Evolutionary conservation across 2,113 vertebrate genomes (phyloP), one percentile per base, ranked within the genome.

Genomic region (Myiozetetes cayanensis): DNA sequence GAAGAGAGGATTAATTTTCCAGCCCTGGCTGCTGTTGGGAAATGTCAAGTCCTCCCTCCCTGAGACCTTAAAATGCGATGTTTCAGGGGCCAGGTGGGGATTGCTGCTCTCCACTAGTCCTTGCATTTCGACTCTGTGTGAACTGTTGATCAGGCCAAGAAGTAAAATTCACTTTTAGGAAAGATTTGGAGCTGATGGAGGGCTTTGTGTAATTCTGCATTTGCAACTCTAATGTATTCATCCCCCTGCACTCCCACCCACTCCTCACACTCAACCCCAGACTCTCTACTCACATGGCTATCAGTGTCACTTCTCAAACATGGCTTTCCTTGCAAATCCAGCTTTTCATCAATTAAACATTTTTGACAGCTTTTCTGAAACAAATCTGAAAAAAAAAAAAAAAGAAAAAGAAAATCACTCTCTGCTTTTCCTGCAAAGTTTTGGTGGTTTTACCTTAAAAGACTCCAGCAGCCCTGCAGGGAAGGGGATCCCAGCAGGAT

Each of bases 261-360:
- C 95, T 95, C 94, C 94, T 94, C 93, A n/a, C 83, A 67, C 91
- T 89, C 85, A 87, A 17, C 78, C 94, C 93, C 86, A 94, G 96
- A 55, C 95, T 86, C 66, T 79, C 87, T 93, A 47, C 82, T 96
- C 91, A 78, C 90, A 93, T 31, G 95, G 96, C 92, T 95, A 96
- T 97, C 94, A 96, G 95, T 96, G 95, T 96, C 95, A 96, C 84
- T 76, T 65, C 81, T 95, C 87, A 89, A 96, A 85, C 89, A 37
- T 94, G 94, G 47, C 93, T 86, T 90, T 91, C 92, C 93, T 61
- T 70, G 58, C 30, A 94, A 93, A 90, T 75, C 79, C 96, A 96
- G 92, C 90, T 96, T 96, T 97, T 94, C 92, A 95, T 96, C 96
- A 97, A 96, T 96, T 97, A 97, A 95, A 96, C 93, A 96, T 97